Conservation (phyloP, 2,113 vertebrate species). For the Alligator sinensis region DNA sequence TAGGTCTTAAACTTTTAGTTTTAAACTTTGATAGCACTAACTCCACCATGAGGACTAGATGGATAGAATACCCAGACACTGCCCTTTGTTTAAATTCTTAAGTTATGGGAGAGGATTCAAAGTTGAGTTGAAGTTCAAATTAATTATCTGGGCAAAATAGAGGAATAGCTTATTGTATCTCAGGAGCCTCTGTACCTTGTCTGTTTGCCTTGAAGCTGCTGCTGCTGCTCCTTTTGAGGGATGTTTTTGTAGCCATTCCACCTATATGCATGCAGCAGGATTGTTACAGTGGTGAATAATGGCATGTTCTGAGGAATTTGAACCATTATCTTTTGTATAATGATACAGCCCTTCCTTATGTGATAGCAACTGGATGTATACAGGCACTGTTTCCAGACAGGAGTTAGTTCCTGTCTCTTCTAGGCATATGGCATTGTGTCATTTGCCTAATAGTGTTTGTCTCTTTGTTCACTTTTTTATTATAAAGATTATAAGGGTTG, state of each 20-base stretch:
- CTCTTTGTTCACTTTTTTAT: background rate
- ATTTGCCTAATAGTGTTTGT: background rate
- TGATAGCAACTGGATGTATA: background rate
- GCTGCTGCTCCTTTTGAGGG: background rate
- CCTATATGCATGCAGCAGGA: background rate
- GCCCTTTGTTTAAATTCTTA: background rate
- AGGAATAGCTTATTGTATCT: background rate
- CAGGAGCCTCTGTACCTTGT: background rate
- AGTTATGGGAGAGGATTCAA: background rate
- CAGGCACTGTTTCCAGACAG: background rate
- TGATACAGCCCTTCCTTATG: background rate
- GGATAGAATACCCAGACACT: background rate
- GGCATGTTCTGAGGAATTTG: background rate
- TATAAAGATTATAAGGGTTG: background rate
- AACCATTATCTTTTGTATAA: background rate
- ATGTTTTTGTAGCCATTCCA: background rate
- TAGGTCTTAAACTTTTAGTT: background rate
- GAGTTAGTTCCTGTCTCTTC: background rate
- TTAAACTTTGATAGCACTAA: too few relatives aligned
- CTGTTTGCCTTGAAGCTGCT: background rate
- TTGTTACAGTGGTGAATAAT: background rate
- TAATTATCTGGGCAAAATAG: background rate
- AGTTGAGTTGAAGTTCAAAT: background rate
- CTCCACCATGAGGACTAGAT: background rate
- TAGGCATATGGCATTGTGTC: background rate